These are phyloP conservation scores for Lamproptera curius DNA, from an alignment of 2,888 invertebrate species.

Conservation along the genomic window DNA sequence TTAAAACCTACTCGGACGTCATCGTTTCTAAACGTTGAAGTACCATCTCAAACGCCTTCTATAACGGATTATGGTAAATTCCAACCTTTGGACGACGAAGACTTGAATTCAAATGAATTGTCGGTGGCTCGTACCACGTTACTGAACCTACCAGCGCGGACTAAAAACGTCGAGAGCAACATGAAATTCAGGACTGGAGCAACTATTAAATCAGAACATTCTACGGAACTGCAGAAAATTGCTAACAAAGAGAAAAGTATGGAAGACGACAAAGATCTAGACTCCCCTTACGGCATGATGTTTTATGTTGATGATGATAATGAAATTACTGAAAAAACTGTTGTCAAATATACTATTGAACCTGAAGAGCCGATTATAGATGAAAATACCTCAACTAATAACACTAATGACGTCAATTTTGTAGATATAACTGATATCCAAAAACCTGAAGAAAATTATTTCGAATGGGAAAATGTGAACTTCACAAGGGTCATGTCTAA, in stretches of 20 bases:
- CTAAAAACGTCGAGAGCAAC: constrained; percentile 23
- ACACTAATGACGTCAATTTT: constrained; percentile 13
- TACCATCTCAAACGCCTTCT: constrained; percentile 38
- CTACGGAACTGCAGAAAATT: constrained; percentile 15
- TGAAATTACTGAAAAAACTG: constrained; percentile 23
- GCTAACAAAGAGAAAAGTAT: constrained; percentile 27
- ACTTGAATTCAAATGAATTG: constrained; percentile 20
- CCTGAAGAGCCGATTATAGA: constrained; percentile 17
- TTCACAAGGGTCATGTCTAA: constrained; percentile 15
- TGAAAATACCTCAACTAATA: constrained; percentile 4
- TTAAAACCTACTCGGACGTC: constrained; percentile 37
- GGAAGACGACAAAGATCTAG: constrained; percentile 36
- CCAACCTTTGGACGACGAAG: constrained; percentile 31
- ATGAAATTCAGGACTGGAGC: constrained; percentile 26
- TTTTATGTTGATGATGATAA: constrained; percentile 49
- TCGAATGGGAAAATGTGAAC: constrained; percentile 32
- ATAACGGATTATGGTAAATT: constrained; percentile 26
- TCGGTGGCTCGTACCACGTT: constrained; percentile 30
- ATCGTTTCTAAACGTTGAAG: constrained; percentile 26
- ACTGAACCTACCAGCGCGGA: constrained; percentile 24
- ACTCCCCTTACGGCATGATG: constrained; percentile 44
- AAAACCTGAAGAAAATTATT: constrained; percentile 23
- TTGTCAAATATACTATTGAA: constrained; percentile 14
- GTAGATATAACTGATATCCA: constrained; percentile 9
- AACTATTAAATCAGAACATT: constrained; percentile 10